Evolutionary conservation across 2,797 vertebrate genomes (phyloP), one percentile per base, ranked within the genome.

Genomic region (Tapirus indicus): DNA sequence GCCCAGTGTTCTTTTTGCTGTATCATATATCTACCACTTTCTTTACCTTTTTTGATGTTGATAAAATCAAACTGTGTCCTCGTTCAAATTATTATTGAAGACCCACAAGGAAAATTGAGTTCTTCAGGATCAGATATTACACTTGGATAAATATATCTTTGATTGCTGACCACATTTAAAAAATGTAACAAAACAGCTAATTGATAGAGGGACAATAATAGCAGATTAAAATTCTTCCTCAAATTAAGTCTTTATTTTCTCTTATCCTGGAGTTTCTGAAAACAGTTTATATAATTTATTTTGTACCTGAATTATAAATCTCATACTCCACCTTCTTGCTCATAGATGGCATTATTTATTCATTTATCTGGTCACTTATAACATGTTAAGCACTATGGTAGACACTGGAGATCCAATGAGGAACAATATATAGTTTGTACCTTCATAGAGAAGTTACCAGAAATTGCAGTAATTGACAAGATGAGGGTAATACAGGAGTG

Each of bases 81-180:
- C 21, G 7, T 94, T 97, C 79, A 90, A 82, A 94, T 94, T 80
- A 82, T 79, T 94, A 83, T 72, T 92, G 66, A 96, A 91, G 27
- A 68, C 52, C 27, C 32, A 87, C 6, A 80, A 92, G 47, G 68
- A 93, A 94, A 90, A 96, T 60, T 91, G 54, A 93, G 38, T 92
- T 93, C 74, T 78, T 69, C 29, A 87, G 75, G 21, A 94, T 95
- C 44, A 96, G 88, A 82, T 95, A 82, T 87, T 84, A 66, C 3
- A 80, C 11, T 91, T 35, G 78, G 91, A 49, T 71, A 92, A 93
- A 89, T 85, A 41, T n/a, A 41, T 74, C 25, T 92, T 88, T 71
- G 60, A 88, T 4, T 72, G 29, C 18, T 78, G 52, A 49, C 32
- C 27, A 62, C 18, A 25, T 88, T 56, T 25, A 16, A 75, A 35